phyloP scores from a whole-genome alignment of 2,113 vertebrate genomes.

The Dolichotis patagonum region DNA sequence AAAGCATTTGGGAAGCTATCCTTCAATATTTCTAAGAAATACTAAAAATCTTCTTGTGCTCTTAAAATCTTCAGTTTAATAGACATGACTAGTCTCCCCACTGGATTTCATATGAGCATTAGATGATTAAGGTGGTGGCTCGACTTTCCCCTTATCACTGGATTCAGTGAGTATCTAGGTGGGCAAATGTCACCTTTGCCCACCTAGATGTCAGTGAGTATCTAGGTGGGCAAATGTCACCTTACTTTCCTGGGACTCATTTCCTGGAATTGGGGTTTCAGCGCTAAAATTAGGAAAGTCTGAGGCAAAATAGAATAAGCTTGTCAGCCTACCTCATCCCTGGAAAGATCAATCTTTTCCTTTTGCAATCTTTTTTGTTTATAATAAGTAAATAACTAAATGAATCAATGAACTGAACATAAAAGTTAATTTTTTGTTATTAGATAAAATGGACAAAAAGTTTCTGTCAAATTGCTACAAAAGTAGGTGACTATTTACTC shows the following conservation, averaged over 20 bases:
- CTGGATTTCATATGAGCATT: background rate
- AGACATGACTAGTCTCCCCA: too few relatives aligned
- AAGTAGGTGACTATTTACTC: background rate
- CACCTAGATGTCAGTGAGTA: too few relatives aligned
- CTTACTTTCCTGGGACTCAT: background rate
- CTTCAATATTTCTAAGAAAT: background rate
- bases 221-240: too few relatives aligned
- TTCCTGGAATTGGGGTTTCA: background rate
- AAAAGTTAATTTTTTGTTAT: background rate
- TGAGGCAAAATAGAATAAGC: background rate
- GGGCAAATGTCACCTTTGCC: background rate
- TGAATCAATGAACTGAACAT: constrained; percentile 3
- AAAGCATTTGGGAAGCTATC: background rate
- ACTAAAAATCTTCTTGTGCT: background rate
- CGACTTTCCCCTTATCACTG: background rate
- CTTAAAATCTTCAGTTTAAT: background rate
- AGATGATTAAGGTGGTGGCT: background rate
- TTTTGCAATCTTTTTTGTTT: background rate
- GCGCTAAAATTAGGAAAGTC: background rate
- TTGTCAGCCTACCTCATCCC: background rate
- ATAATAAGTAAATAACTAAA: background rate
- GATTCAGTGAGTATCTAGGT: background rate
- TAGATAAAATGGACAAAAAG: background rate
- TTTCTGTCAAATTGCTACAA: background rate
- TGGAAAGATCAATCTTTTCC: background rate